Evolutionary conservation across 2,888 invertebrate species (phyloP), one percentile per base, ranked within the genome.

Genomic region (Plebejus anna): DNA sequence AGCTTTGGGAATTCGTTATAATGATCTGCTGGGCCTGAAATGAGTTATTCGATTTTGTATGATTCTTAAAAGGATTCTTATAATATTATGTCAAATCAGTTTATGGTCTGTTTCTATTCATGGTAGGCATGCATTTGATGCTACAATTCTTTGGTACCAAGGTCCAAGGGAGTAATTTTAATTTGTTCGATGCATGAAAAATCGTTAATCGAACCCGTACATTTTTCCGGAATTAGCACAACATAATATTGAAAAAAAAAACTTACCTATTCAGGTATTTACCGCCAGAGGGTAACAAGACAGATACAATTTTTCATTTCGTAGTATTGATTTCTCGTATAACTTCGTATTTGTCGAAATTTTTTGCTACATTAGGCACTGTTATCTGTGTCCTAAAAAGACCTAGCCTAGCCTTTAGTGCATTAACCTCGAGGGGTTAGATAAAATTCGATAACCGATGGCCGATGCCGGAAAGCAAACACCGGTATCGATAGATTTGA

Each of bases 391-490:
- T 13, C 42, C 42, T 72, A 47, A 42, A 75, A 75, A 16, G 36
- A 55, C 16, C 57, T 22, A 72, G n/a, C 16, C 57, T 22, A 72
- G n/a, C 73, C 38, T 71, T 76, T 76, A 57, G 38, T 71, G 76
- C 70, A 73, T 72, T 32, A 73, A 55, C 59, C 72, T 72, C 57
- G 51, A 72, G 59, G n/a, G 42, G 76, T 72, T 70, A n/a, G 76
- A 76, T 76, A 70, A 76, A 72, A 76, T 70, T 13, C 72, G 76
- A 76, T 76, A 76, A 76, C 71, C 55, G 61, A 36, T 70, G 57
- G 61, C 78, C 76, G 22, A 22, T 22, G 22, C 61, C 72, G 61
- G 73, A 72, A 72, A 66, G 73, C 76, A 61, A 76, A 76, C 76
- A 76, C 1, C 5, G 75, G 47, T 66, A 76, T 76, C 73, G 73